phyloP scores from a whole-genome alignment of 2,797 vertebrate genomes.

The Alcedo atthis region DNA sequence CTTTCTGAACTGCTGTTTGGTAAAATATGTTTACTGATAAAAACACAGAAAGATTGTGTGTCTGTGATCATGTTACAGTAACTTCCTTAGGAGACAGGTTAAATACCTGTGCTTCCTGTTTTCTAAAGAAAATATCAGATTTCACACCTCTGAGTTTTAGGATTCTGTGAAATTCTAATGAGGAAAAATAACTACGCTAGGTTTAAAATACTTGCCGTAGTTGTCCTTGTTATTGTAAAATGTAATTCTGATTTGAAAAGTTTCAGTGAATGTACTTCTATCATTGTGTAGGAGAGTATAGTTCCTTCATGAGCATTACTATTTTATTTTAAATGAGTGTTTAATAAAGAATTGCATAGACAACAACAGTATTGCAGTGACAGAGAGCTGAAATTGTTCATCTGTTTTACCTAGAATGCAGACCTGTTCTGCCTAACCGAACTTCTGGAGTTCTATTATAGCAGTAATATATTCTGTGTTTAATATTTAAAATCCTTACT shows the following conservation, averaged over 20 bases:
- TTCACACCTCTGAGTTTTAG: not conserved
- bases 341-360: conserved; percentile 30
- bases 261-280: not conserved
- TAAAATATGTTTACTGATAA: not conserved
- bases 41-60: not conserved
- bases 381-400: not conserved
- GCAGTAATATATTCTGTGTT: not conserved
- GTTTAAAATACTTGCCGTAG: not conserved
- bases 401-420: not conserved
- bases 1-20: not conserved
- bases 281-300: not conserved
- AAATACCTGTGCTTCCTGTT: not conserved
- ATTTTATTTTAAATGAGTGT: not conserved
- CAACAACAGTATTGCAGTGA: not conserved
- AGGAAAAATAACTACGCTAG: not conserved
- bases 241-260: not conserved
- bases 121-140: not conserved
- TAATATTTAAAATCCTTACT: not conserved
- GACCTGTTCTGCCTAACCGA: not conserved
- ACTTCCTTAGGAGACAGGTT: not conserved
- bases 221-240: not conserved
- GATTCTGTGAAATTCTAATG: not conserved
- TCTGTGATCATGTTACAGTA: not conserved
- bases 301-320: conserved; percentile 3
- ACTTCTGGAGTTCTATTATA: not conserved